Conservation (phyloP, 2,797 vertebrate genomes). For the Octomys mimax region DNA sequence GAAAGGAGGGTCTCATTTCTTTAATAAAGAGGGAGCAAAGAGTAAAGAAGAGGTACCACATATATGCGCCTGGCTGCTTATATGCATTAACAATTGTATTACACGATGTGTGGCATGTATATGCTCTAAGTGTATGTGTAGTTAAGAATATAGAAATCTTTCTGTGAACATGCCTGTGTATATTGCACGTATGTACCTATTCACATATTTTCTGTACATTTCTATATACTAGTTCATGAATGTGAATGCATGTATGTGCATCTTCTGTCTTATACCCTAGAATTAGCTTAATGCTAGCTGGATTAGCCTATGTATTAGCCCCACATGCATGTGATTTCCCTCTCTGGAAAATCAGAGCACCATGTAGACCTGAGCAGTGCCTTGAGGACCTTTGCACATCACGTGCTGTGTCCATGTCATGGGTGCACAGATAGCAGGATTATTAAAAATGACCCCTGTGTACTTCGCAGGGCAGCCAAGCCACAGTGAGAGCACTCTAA, state of each 20-base stretch:
- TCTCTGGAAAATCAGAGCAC: neutral
- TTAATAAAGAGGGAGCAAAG: neutral
- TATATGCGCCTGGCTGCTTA: neutral
- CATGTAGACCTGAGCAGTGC: neutral
- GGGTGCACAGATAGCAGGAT: neutral
- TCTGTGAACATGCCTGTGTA: neutral
- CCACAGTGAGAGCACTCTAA: neutral
- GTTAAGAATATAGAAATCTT: conserved; percentile 7
- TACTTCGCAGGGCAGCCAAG: neutral
- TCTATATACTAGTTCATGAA: neutral
- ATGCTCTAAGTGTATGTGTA: neutral
- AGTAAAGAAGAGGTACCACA: neutral
- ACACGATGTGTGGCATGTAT: neutral
- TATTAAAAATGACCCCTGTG: neutral
- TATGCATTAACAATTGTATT: neutral
- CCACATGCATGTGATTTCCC: neutral
- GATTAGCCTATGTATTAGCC: neutral
- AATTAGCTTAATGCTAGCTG: neutral
- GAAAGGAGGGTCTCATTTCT: neutral
- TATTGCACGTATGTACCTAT: neutral
- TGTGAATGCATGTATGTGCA: neutral
- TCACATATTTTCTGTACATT: neutral
- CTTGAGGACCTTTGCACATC: neutral
- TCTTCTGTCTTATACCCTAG: neutral
- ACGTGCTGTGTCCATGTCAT: neutral